Evolutionary conservation across 2,888 invertebrate species (phyloP), one percentile per base, ranked within the genome.

Genomic region (Quadroppia sp.): DNA sequence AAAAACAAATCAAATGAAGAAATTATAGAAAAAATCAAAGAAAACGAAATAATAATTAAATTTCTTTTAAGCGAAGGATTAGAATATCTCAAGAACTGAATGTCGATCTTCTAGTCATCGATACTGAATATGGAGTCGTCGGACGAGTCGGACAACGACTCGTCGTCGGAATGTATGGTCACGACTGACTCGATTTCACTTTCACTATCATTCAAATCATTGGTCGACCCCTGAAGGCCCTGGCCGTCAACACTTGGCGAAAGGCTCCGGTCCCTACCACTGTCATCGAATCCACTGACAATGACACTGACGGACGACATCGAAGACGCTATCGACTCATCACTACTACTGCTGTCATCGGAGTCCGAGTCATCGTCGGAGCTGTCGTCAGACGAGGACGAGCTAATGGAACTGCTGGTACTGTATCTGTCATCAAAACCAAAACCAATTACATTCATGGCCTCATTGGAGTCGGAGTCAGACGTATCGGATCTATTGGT

Each of bases 171-270:
- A 36, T 36, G 36, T 36, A 36, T 50, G 2, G 50, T n/a, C 50
- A 20, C 7, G 6, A 50, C n/a, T n/a, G 50, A 50, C n/a, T 11
- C 20, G 50, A 2, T n/a, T n/a, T 50, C 50, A 50, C 50, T 50
- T n/a, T 50, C 20, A 50, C 45, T 45, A 45, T 45, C 45, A 45
- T 45, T n/a, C n/a, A n/a, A n/a, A n/a, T n/a, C n/a, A n/a, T n/a
- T n/a, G n/a, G n/a, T n/a, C n/a, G n/a, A n/a, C n/a, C n/a, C n/a
- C n/a, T n/a, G n/a, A n/a, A n/a, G n/a, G n/a, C n/a, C n/a, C n/a
- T n/a, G n/a, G n/a, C n/a, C 36, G 36, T 9, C 9, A 36, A 7
- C 36, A 36, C 4, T 36, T 9, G 36, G 36, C 36, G 36, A 7
- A 36, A 36, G 4, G 36, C 9, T 36, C 36, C 6, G 36, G 36